Evolutionary conservation across 2,888 invertebrate species (phyloP), one percentile per base, ranked within the genome.

Genomic region (Beris chalybata): DNA sequence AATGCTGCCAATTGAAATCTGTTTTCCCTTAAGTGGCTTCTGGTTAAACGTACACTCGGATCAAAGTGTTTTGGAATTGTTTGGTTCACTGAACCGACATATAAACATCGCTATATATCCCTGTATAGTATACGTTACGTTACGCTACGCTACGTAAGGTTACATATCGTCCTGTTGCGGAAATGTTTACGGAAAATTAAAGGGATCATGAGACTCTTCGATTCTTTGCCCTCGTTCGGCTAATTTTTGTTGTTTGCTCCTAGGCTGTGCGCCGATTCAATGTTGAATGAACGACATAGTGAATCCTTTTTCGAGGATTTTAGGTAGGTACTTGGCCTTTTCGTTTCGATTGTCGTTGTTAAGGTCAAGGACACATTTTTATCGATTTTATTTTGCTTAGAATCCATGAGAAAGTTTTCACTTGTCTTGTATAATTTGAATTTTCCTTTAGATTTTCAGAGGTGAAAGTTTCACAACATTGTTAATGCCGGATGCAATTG

Each of bases 11-110:
- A 61, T 61, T 61, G 61, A 61, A 61, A 61, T 61, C 32, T 61
- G 61, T 52, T 61, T 61, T 61, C 61, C 50, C 61, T 61, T 61
- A 61, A 61, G 61, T 61, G 61, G 61, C 61, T 61, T 61, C 52
- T 50, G 61, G 61, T 61, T 61, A 61, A 61, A 61, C 43, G 50
- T 52, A 30, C 52, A 50, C 47, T 61, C 38, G 50, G 61, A 61
- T 61, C 61, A 61, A 61, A 61, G 61, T 45, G 61, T 61, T 61
- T 61, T 50, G 32, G 52, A 61, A 61, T 50, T 50, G 52, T 50
- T 52, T 61, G 61, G 32, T 61, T 50, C 61, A 52, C 15, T 52
- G 52, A 61, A 61, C 44, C 15, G 43, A 9, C 12, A 43, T 43
- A 56, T n/a, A 30, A 30, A 9, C 6, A 4, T 53, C 29, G 22